phyloP scores from a whole-genome alignment of 2,113 vertebrate genomes.

The Leucopsar rothschildi region DNA sequence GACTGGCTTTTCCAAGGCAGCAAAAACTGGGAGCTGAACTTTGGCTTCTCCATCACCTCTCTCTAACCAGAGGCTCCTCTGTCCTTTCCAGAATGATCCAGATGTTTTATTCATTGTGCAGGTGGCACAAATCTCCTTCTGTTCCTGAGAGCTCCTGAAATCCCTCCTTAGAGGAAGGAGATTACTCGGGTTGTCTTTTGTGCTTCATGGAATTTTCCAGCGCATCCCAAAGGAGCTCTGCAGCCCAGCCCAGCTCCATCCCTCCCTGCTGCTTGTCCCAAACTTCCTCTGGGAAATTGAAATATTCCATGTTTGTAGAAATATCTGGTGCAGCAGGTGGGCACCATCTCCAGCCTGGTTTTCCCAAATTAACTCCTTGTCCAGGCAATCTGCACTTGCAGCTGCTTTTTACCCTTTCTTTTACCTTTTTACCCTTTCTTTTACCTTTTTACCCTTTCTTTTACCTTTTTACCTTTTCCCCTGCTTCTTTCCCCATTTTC shows the following conservation, averaged over 20 bases:
- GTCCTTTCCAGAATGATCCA: neutral
- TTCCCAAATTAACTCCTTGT: neutral
- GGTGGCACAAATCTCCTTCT: neutral
- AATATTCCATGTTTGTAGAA: neutral
- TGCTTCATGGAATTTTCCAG: neutral
- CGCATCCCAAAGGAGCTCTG: neutral
- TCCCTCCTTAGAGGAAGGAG: neutral
- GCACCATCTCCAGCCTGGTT: neutral
- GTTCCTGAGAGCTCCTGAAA: neutral
- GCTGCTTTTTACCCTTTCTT: neutral
- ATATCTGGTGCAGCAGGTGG: neutral
- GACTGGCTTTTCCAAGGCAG: neutral
- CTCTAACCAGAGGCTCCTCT: neutral
- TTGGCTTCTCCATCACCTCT: neutral
- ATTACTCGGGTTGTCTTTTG: neutral
- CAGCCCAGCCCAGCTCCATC: neutral
- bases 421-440: too few relatives aligned
- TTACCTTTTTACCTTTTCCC: rapidly evolving
- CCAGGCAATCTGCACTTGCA: neutral
- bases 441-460: too few relatives aligned
- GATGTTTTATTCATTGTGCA: neutral
- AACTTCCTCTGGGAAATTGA: neutral
- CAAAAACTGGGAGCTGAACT: neutral
- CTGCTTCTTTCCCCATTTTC: neutral
- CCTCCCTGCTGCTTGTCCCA: neutral